Evolutionary conservation across 1,140 invertebrate species (phyloP).

Genomic region (Polypedilum pembai): DNA sequence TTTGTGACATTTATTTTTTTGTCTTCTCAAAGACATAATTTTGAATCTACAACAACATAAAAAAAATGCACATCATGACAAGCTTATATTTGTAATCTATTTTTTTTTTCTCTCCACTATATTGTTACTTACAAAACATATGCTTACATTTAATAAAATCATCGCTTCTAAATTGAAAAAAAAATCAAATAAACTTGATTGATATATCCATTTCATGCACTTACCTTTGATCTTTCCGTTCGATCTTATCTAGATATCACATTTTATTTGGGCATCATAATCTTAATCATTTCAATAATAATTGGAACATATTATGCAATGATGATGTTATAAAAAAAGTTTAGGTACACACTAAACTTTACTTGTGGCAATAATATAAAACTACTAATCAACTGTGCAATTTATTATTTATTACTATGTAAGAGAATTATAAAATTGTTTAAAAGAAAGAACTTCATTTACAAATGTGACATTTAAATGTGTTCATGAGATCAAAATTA

Average conservation of each 20-base stretch:
- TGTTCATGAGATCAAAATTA: no score
- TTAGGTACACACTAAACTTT: not conserved
- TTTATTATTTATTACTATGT: constrained; percentile 15
- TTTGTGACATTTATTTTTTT: no score
- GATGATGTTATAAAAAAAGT: not conserved
- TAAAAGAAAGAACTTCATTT: not conserved
- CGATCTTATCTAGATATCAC: constrained; percentile 21
- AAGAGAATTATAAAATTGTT: not conserved
- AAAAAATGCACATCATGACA: no score
- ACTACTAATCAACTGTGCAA: not conserved
- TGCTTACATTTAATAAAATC: not conserved
- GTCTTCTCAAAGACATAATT: no score
- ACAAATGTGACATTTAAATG: no score
- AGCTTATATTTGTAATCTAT: no score
- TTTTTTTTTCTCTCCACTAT: not conserved
- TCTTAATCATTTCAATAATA: constrained; percentile 14
- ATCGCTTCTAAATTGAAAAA: not conserved
- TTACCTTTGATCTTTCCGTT: not conserved
- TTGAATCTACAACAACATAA: no score
- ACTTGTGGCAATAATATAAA: not conserved
- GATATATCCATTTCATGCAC: no score
- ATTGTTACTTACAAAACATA: not conserved
- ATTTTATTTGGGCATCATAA: constrained; percentile 8
- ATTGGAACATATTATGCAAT: constrained; percentile 5
- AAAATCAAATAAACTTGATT: not conserved